Evolutionary conservation across 2,113 vertebrate genomes (phyloP).

Genomic region (Haemorhous mexicanus): DNA sequence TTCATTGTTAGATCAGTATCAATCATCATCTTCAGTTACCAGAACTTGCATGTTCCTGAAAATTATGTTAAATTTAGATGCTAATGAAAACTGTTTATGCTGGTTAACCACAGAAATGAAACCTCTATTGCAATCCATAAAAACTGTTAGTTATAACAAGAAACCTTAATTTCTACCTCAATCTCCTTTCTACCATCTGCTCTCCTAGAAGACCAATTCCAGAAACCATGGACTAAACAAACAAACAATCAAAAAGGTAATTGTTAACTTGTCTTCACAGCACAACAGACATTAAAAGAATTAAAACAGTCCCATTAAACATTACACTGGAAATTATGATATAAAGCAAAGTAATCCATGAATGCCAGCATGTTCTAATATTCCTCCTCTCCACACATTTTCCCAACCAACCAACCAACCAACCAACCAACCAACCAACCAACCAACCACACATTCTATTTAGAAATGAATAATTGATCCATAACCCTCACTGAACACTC

Average conservation of each 20-base stretch:
- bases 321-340: neutral
- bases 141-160: constrained; percentile 46
- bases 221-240: neutral
- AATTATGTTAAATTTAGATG: constrained; percentile 54
- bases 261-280: constrained; percentile 10
- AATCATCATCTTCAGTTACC: constrained; percentile 17
- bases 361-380: neutral
- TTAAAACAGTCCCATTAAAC: neutral
- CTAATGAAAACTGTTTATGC: constrained; percentile 46
- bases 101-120: constrained; percentile 60
- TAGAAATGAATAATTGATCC: neutral
- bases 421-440: neutral
- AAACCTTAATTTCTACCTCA: constrained; percentile 52
- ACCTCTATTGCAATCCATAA: constrained; percentile 12
- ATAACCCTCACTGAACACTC: neutral
- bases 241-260: constrained; percentile 1
- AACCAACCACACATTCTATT: neutral
- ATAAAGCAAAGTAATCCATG: neutral
- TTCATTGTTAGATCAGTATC: constrained; percentile 36
- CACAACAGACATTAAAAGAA: neutral
- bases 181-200: constrained; percentile 47
- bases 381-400: neutral
- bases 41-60: constrained; percentile 26
- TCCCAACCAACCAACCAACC: neutral
- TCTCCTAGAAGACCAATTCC: constrained; percentile 22